Conservation (phyloP, 1,140 invertebrate species). For the Pachyrhynchus sulphureomaculatus region DNA sequence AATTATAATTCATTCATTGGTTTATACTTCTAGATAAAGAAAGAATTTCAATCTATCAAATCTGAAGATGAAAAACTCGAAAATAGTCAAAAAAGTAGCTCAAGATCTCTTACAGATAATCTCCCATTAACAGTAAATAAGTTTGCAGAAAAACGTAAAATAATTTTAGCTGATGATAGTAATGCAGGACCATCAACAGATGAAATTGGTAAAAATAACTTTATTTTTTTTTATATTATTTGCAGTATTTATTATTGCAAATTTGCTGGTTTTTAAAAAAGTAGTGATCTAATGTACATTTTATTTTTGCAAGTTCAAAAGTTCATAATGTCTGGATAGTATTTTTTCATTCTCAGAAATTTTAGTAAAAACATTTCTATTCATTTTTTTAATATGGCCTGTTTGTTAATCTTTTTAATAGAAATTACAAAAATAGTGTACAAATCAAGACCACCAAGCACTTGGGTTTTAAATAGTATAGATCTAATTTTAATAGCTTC, state of each 20-base stretch:
- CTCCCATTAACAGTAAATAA: slow-evolving; percentile 42
- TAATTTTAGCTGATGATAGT: slow-evolving; percentile 45
- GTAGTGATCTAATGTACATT: too few relatives aligned
- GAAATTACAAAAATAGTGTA: too few relatives aligned
- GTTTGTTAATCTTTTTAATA: too few relatives aligned
- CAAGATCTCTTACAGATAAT: slow-evolving; percentile 48
- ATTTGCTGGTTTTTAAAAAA: too few relatives aligned
- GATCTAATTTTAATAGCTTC: too few relatives aligned
- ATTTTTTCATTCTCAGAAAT: too few relatives aligned
- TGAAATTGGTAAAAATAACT: slow-evolving; percentile 45
- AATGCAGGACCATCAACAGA: slow-evolving; percentile 37
- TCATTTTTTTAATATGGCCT: too few relatives aligned
- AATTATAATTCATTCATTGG: not conserved
- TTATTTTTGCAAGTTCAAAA: too few relatives aligned
- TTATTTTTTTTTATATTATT: not conserved
- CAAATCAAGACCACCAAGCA: too few relatives aligned
- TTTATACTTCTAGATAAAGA: not conserved
- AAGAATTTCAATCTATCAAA: not conserved
- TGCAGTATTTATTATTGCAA: not conserved
- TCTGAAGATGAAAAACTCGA: slow-evolving; percentile 21
- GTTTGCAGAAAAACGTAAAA: slow-evolving; percentile 45
- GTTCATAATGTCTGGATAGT: too few relatives aligned
- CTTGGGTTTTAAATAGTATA: too few relatives aligned
- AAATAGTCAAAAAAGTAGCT: slow-evolving; percentile 15
- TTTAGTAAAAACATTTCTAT: too few relatives aligned